phyloP scores from a whole-genome alignment of 2,797 vertebrate species.

The Somateria mollissima region DNA sequence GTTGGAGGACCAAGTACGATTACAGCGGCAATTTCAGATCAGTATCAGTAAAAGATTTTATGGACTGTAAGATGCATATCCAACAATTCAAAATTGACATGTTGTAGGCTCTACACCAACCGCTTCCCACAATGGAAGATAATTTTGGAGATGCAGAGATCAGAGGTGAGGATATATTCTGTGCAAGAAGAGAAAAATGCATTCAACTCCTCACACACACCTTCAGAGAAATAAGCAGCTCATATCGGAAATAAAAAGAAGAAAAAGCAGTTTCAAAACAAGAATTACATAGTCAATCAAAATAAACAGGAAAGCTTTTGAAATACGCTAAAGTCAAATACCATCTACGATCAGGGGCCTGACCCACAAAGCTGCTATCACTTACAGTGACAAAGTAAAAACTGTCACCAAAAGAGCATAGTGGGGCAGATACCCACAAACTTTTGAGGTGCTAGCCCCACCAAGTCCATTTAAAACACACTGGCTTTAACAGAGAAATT shows the following conservation, averaged over 20 bases:
- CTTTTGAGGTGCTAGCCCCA: neutral
- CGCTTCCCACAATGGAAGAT: neutral
- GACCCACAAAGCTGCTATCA: neutral
- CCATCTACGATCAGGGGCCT: neutral
- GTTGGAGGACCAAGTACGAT: constrained; percentile 12
- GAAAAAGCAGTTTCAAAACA: neutral
- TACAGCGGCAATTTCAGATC: constrained; percentile 62
- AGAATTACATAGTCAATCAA: neutral
- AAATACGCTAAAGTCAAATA: neutral
- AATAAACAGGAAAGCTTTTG: neutral
- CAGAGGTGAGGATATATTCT: neutral
- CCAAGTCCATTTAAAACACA: constrained; percentile 24
- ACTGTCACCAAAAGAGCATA: neutral
- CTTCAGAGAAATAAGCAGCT: neutral
- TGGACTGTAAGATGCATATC: constrained; percentile 49
- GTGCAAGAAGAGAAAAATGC: neutral
- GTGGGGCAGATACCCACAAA: neutral
- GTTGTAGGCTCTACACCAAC: constrained; percentile 27
- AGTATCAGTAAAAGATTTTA: constrained; percentile 58
- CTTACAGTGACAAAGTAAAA: neutral
- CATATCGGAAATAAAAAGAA: neutral
- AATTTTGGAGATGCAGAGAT: neutral
- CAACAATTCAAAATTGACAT: constrained; percentile 58
- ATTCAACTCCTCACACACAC: neutral
- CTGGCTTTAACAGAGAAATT: constrained; percentile 31